A percentile compares a stretch with the other conserved stretches of the same genome.
Conservation (phyloP, 1,140 invertebrate genomes). For the Fopius arisanus region DNA sequence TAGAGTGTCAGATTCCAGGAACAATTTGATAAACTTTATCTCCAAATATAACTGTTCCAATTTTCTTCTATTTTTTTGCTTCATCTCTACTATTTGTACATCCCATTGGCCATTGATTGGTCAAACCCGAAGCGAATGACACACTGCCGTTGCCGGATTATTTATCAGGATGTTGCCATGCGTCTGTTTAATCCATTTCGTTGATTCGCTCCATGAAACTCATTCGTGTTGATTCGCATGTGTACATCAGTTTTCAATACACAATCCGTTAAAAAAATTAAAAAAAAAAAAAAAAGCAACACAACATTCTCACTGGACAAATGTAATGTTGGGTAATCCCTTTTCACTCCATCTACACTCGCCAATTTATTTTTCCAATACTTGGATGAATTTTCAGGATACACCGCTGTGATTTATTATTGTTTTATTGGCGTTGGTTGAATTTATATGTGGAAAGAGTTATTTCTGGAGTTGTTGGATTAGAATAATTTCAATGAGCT, state of each 20-base stretch:
- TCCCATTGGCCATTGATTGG: not conserved
- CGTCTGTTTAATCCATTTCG: not conserved
- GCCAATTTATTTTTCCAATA: not conserved
- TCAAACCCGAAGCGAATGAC: not conserved
- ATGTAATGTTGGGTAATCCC: not conserved
- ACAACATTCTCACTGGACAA: too few relatives aligned
- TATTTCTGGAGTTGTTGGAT: too few relatives aligned
- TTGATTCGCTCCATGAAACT: not conserved
- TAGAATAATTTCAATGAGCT: too few relatives aligned
- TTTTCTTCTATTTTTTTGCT: too few relatives aligned
- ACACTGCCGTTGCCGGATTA: not conserved
- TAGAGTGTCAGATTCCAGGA: not conserved
- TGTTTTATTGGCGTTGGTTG: too few relatives aligned
- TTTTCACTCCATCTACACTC: not conserved
- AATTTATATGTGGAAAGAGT: too few relatives aligned
- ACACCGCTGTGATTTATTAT: too few relatives aligned
- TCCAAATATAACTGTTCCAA: not conserved
- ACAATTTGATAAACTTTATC: not conserved
- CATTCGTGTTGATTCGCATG: not conserved
- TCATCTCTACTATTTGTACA: not conserved
- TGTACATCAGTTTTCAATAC: not conserved
- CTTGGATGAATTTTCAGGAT: not conserved
- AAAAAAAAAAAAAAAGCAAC: too few relatives aligned
- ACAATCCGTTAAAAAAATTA: not conserved
- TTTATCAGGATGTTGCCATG: not conserved